Base-by-base conservation (phyloP, 2,797 vertebrate genomes). In the Notolabrus celidotus region DNA sequence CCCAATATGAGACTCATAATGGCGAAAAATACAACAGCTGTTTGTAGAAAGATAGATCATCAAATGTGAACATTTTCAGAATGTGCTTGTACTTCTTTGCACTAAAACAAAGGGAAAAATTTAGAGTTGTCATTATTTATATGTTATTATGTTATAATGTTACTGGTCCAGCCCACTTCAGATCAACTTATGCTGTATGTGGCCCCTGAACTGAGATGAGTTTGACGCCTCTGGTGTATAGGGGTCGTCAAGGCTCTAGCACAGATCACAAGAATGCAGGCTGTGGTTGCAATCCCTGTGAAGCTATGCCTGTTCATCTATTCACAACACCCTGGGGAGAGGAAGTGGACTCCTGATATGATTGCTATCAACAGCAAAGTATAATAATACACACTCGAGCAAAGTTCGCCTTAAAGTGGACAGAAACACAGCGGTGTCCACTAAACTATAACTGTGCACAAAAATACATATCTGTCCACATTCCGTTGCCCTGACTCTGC, bases 201-300 rank as follows among this genome's bases (percentile, higher is more conserved):
- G n/a, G n/a, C n/a, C n/a, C n/a, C n/a, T n/a, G n/a, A n/a, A n/a
- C n/a, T n/a, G n/a, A n/a, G n/a, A n/a, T n/a, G n/a, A n/a, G n/a
- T n/a, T n/a, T n/a, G n/a, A n/a, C n/a, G n/a, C n/a, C n/a, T n/a
- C n/a, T n/a, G n/a, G 54, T 42, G 54, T 29, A 34, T 56, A 14
- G 59, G n/a, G 74, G 72, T 84, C 78, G 75, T 73, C 66, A 69
- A 47, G 83, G 72, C 80, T 74, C 43, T 68, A 60, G 59, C 49
- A 69, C 56, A 67, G 61, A 78, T 74, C 46, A 71, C 11, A 82
- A 61, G 77, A 69, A 86, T 79, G 77, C 62, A 76, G 73, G 72
- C 74, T 70, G 84, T 46, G 70, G 77, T 58, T 49, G 72, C 49
- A 2, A 22, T 23, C 55, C 54, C 49, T 39, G 5, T 7, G 63